Base-by-base conservation (phyloP, 2,888 invertebrate species). In the Drosophila quinaria region DNA sequence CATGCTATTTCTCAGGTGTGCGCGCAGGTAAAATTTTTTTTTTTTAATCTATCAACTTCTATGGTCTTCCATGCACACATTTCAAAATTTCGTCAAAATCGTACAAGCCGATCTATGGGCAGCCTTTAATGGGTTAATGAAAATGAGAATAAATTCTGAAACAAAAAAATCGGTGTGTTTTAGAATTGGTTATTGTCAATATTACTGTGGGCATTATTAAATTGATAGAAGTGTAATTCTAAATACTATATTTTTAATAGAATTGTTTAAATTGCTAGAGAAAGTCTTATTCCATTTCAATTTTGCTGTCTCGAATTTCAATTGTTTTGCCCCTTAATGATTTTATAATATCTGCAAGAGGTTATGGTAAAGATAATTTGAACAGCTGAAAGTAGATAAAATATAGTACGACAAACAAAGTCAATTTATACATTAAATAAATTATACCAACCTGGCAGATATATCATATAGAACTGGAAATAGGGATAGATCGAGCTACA, bases 351-450 rank as follows among this genome's bases (percentile, higher is more conserved):
- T 31, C 39, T 49, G 5, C 29, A n/a, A 2, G 29, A 29, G 1
- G 11, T 29, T 25, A 55, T 13, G 25, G 49, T 55, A 4, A 63
- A 49, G 1, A 63, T 33, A n/a, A 56, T 49, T 39, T 65, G 64
- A 5, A 37, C 5, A 22, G 46, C 44, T 61, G 41, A 17, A 51
- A 51, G n/a, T 17, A 60, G 19, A 31, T 33, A 11, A n/a, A 15
- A 29, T 29, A 4, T 49, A n/a, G 25, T 25, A 6, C 6, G 25
- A 25, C 25, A 25, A 5, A 22, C 29, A 52, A 13, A 39, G 9
- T 0, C 3, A 17, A 0, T 13, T 3, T 29, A 1, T 22, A n/a
- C 10, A 17, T 54, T 39, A 17, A 6, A 5, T 0, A 3, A 3
- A 29, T 0, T 29, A 8, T 1, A 46, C 17, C 46, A n/a, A 61